Percentiles rank a stretch among this genome's conserved stretches.
Conservation (phyloP, 2,888 invertebrate genomes). For the Liodrosophila aerea region DNA sequence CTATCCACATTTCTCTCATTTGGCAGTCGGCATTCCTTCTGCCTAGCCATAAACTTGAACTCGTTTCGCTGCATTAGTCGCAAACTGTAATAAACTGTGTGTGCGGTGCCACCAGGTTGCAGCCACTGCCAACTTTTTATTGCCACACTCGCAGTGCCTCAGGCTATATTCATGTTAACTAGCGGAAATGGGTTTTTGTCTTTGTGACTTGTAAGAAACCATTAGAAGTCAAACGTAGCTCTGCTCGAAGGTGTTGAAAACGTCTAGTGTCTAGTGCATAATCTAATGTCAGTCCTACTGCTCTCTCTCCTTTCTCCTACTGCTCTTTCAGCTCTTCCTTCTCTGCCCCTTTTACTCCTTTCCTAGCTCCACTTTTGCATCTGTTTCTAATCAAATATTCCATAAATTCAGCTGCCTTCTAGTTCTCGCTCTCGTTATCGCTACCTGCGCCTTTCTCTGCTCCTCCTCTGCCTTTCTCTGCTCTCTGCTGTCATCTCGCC, state of each 20-base stretch:
- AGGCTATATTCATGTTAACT: constrained; percentile 52
- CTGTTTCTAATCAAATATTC: not conserved
- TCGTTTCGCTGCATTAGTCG: constrained; percentile 66
- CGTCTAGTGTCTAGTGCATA: constrained; percentile 13
- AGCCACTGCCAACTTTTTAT: constrained; percentile 7
- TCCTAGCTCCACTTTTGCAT: not conserved
- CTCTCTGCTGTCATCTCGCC: constrained; percentile 42
- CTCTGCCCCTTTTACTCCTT: not conserved
- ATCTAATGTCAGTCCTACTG: not conserved
- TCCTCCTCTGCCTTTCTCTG: no score
- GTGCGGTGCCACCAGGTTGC: constrained; percentile 29
- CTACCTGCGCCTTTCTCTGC: not conserved
- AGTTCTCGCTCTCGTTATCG: no score
- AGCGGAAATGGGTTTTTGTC: constrained; percentile 67
- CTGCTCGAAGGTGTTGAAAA: constrained; percentile 67
- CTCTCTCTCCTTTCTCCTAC: not conserved
- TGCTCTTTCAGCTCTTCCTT: not conserved
- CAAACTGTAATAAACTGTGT: constrained; percentile 48
- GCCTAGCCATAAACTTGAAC: constrained; percentile 73
- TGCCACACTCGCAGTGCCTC: not conserved
- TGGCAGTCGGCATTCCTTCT: constrained; percentile 34
- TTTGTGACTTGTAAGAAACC: constrained; percentile 45
- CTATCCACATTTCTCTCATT: not conserved
- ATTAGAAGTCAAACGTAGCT: constrained; percentile 16
- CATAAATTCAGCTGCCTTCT: not conserved